Evolutionary conservation across 1,140 invertebrate genomes (phyloP).

Genomic region (Hormaphis cornu): DNA sequence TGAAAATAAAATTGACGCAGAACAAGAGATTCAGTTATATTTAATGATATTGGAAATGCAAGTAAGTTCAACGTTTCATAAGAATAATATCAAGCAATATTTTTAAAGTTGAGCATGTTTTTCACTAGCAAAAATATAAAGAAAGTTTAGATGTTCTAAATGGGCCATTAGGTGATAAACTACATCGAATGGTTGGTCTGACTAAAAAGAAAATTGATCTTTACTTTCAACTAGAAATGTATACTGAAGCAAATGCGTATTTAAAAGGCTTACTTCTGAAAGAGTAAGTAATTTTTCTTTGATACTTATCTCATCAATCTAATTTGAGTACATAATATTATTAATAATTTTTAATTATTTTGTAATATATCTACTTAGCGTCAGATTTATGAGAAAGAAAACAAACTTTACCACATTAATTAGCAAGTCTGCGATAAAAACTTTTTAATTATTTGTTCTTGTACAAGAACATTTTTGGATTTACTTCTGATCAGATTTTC

Average conservation of each 20-base stretch:
- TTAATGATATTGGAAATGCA: conserved; percentile 79
- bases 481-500: too few relatives aligned
- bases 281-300: conserved; percentile 48
- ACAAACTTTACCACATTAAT: too few relatives aligned
- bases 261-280: conserved; percentile 52
- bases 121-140: conserved; percentile 59
- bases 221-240: conserved; percentile 60
- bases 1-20: conserved; percentile 82
- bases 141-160: conserved; percentile 71
- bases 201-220: conserved; percentile 61
- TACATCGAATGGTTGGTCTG: conserved; percentile 50
- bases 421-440: too few relatives aligned
- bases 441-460: too few relatives aligned
- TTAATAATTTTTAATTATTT: too few relatives aligned
- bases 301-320: background rate
- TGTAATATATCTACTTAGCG: too few relatives aligned
- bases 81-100: background rate
- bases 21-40: conserved; percentile 86
- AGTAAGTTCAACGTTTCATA: conserved; percentile 31
- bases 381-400: too few relatives aligned
- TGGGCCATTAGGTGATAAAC: conserved; percentile 57
- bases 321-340: too few relatives aligned
- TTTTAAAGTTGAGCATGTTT: conserved; percentile 3
- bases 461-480: too few relatives aligned
- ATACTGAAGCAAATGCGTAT: conserved; percentile 55